phyloP scores from a whole-genome alignment of 1,140 invertebrate genomes.

The Drosophila ironensis region DNA sequence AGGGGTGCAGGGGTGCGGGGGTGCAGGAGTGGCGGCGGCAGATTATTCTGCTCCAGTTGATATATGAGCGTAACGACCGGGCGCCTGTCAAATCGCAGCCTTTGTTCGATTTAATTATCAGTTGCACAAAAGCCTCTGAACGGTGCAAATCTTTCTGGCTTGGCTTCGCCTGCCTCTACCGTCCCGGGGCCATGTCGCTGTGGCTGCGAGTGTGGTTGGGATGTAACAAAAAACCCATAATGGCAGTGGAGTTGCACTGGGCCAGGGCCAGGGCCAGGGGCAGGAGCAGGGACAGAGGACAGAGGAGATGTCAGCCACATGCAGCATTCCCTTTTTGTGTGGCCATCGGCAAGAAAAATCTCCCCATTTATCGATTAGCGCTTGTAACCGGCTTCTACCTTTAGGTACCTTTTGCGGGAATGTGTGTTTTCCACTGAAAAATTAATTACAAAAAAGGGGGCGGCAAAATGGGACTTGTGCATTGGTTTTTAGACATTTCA shows the following conservation, averaged over 20 bases:
- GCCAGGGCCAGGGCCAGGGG: no score
- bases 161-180: conserved; percentile 18
- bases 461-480: no score
- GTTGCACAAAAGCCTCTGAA: conserved; percentile 34
- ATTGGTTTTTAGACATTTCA: no score
- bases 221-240: conserved; percentile 48
- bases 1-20: background rate
- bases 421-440: conserved; percentile 14
- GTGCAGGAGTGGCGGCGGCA: no score
- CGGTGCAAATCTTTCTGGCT: conserved; percentile 2
- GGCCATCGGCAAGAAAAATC: background rate
- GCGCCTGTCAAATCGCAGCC: conserved; percentile 32
- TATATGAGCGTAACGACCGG: conserved; percentile 29
- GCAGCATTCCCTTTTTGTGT: conserved; percentile 3
- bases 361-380: conserved; percentile 63
- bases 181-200: background rate
- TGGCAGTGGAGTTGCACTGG: conserved; percentile 44
- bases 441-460: background rate
- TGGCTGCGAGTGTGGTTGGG: conserved; percentile 19
- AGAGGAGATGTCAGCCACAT: conserved; percentile 26
- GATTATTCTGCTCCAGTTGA: conserved; percentile 17
- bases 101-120: conserved; percentile 49
- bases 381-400: conserved; percentile 53
- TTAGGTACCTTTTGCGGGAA: no score
- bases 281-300: no score